A percentile compares a stretch with the other conserved stretches of the same genome.
These are phyloP conservation scores for Todiramphus chloris DNA, from an alignment of 2,113 vertebrate genomes.

Conservation along the genomic window DNA sequence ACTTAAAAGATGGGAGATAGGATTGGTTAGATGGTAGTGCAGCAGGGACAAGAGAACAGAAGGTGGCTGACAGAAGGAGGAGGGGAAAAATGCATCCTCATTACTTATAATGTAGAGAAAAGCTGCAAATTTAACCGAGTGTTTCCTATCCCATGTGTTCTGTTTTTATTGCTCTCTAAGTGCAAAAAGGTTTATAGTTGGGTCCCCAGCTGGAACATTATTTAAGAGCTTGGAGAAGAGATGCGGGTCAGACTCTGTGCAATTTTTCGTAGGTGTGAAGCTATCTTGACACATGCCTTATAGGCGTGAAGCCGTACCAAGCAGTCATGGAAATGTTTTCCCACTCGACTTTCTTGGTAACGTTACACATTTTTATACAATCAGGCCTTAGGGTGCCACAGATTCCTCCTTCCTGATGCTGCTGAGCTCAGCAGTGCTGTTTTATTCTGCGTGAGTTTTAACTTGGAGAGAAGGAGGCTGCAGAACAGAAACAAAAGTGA, in stretches of 20 bases:
- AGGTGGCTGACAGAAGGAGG: neutral
- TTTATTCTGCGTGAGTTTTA: slow-evolving; percentile 23
- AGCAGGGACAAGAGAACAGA: slow-evolving; percentile 1
- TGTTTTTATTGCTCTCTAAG: slow-evolving; percentile 22
- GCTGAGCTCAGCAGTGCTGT: slow-evolving; percentile 26
- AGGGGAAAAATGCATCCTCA: neutral
- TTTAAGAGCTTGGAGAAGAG: slow-evolving; percentile 21
- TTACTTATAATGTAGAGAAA: slow-evolving; percentile 11
- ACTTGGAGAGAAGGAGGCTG: neutral
- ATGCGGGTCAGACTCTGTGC: neutral
- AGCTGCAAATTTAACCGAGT: slow-evolving; percentile 18
- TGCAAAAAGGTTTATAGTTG: slow-evolving; percentile 32
- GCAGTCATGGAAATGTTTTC: neutral
- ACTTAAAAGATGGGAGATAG: neutral
- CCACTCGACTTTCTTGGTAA: neutral
- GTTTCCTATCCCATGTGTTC: neutral
- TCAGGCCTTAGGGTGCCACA: slow-evolving; percentile 17
- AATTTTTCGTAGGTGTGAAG: slow-evolving; percentile 2
- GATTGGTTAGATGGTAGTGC: neutral
- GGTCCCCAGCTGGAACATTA: slow-evolving; percentile 17
- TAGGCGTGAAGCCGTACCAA: neutral
- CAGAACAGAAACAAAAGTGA: slow-evolving; percentile 1
- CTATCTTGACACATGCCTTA: neutral
- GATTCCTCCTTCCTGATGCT: neutral
- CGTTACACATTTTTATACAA: slow-evolving; percentile 26